These are phyloP conservation scores for Temnothorax longispinosus DNA, from an alignment of 1,140 invertebrate genomes.

Conservation along the genomic window DNA sequence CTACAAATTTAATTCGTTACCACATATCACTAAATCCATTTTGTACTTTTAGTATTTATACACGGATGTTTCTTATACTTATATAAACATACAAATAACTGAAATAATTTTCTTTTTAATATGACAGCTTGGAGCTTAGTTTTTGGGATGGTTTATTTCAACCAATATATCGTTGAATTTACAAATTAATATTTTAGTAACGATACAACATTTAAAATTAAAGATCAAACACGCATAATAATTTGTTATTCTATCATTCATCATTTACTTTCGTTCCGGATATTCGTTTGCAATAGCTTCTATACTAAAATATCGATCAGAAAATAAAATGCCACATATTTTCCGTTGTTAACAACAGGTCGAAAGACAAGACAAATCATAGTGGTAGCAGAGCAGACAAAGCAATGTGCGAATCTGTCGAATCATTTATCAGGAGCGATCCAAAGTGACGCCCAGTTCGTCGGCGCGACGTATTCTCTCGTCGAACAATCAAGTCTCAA, in stretches of 20 bases:
- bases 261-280: background rate
- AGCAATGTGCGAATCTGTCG: constrained; percentile 4
- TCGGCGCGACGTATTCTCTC: constrained; percentile 45
- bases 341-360: background rate
- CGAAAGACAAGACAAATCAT: constrained; percentile 11
- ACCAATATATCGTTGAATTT: constrained; percentile 7
- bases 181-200: background rate
- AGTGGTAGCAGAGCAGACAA: background rate
- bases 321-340: background rate
- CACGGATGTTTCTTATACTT: background rate
- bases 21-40: background rate
- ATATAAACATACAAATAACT: background rate
- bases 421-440: constrained; percentile 40
- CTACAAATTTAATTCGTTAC: constrained; percentile 25
- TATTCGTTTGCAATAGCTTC: background rate
- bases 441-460: background rate
- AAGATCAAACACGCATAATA: background rate
- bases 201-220: constrained; percentile 2
- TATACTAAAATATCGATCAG: background rate
- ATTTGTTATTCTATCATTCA: background rate
- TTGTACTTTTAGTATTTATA: background rate
- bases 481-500: constrained; percentile 47
- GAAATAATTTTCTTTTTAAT: background rate
- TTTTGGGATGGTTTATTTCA: background rate
- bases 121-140: background rate